These are phyloP conservation scores for Girardia tigrina DNA, from an alignment of 2,888 invertebrate genomes.

Conservation along the genomic window DNA sequence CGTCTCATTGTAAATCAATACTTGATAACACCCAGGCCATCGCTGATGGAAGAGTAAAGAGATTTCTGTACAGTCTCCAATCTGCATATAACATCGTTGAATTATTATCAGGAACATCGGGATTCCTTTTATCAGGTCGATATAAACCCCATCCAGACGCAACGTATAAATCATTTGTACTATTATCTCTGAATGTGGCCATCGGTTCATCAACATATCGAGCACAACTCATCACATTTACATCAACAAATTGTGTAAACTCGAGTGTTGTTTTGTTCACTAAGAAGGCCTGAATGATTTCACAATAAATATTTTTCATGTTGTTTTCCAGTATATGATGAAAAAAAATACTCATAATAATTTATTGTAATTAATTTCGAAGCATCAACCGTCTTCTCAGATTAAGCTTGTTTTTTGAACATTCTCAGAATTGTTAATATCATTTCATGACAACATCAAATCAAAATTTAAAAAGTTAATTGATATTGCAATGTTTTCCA, in stretches of 20 bases:
- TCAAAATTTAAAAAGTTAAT: too few species aligned
- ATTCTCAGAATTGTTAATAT: too few species aligned
- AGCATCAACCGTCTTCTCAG: too few species aligned
- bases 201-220: neutral
- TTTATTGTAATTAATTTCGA: too few species aligned
- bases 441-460: too few species aligned
- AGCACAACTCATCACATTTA: neutral
- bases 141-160: neutral
- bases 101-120: constrained; percentile 3
- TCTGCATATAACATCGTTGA: neutral
- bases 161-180: neutral
- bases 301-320: too few species aligned
- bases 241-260: neutral
- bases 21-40: constrained; percentile 16
- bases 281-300: neutral
- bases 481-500: too few species aligned
- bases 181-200: neutral
- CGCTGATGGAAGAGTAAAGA: neutral
- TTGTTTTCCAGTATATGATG: too few species aligned
- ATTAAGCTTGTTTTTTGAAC: too few species aligned
- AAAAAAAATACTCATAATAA: too few species aligned
- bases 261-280: neutral
- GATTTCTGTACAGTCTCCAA: neutral
- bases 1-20: neutral
- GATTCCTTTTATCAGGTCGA: neutral